Evolutionary conservation across 2,888 invertebrate genomes (phyloP), one percentile per base, ranked within the genome.

Genomic region (Parnassius glacialis): DNA sequence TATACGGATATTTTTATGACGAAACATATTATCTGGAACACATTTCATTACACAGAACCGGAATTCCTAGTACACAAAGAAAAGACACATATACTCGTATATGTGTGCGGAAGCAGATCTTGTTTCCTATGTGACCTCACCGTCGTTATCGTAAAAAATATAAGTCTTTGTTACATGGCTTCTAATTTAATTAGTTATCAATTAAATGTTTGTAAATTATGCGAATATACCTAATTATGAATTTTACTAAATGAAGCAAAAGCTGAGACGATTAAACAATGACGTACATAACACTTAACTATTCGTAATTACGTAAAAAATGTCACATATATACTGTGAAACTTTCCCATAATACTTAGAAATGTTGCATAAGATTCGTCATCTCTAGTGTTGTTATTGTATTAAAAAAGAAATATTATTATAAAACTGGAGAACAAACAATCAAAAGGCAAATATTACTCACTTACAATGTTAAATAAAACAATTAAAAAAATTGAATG

Each of bases 301-400:
- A 70, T 70, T 68, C 65, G 65, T 62, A 62, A 71, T 72, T 70
- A 69, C 68, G 67, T 54, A 65, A 63, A 68, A 70, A 74, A 69
- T 64, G 34, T 58, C 52, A 62, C 69, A 65, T 65, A 20, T 67
- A 66, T 52, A 64, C 64, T 53, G 61, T 57, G 69, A 66, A 73
- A 78, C 71, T 78, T 78, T 77, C 75, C 66, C 74, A 74, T 72
- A 66, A 52, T 69, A 72, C 69, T 74, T 70, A 68, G n/a, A 41
- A 57, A 44, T 41, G 34, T 61, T 61, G 34, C 34, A 48, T 62
- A 50, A 62, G 20, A 52, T 9, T 47, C 10, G 34, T 43, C 20
- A 58, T 58, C 25, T 48, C 25, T 48, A n/a, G 55, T 42, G 5
- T 12, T n/a, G 10, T n/a, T n/a, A 52, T 52, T 12, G 20, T 12